phyloP scores from a whole-genome alignment of 1,140 invertebrate genomes.

The Drosophila ficusphila region DNA sequence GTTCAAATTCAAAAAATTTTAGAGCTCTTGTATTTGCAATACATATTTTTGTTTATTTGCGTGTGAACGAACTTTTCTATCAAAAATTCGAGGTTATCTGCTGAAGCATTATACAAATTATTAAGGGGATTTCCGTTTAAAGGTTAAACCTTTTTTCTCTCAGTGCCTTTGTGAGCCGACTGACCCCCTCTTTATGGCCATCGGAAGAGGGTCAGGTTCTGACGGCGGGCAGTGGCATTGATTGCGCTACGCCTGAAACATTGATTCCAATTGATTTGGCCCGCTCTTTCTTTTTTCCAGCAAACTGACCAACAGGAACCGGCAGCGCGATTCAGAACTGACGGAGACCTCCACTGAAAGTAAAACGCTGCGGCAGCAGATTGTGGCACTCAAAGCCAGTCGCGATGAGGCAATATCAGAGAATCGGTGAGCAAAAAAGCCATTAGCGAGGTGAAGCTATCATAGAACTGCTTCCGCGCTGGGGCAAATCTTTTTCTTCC shows the following conservation, averaged over 20 bases:
- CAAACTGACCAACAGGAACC: conserved; percentile 67
- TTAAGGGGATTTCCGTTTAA: no score
- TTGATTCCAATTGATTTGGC: conserved; percentile 29
- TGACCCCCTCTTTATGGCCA: conserved; percentile 28
- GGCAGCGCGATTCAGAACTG: conserved; percentile 68
- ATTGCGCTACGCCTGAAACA: conserved; percentile 13
- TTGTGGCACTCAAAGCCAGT: conserved; percentile 71
- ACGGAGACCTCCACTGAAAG: conserved; percentile 74
- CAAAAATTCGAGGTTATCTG: no score
- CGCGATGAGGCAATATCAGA: conserved; percentile 80
- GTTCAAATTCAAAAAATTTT: no score
- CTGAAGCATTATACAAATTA: no score
- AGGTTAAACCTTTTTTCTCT: neutral
- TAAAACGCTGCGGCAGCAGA: conserved; percentile 78
- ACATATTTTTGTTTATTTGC: no score
- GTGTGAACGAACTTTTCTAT: no score
- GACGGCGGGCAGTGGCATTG: conserved; percentile 15
- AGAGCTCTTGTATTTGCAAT: no score
- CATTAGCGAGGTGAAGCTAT: conserved; percentile 39
- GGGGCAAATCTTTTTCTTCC: conserved; percentile 18
- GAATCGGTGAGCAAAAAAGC: conserved; percentile 71
- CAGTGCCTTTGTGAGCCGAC: neutral
- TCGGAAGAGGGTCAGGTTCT: conserved; percentile 43
- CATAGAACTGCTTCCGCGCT: conserved; percentile 54
- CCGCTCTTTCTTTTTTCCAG: conserved; percentile 35